Base-by-base conservation (phyloP, 1,140 invertebrate genomes). In the Euglossa dilemma region DNA sequence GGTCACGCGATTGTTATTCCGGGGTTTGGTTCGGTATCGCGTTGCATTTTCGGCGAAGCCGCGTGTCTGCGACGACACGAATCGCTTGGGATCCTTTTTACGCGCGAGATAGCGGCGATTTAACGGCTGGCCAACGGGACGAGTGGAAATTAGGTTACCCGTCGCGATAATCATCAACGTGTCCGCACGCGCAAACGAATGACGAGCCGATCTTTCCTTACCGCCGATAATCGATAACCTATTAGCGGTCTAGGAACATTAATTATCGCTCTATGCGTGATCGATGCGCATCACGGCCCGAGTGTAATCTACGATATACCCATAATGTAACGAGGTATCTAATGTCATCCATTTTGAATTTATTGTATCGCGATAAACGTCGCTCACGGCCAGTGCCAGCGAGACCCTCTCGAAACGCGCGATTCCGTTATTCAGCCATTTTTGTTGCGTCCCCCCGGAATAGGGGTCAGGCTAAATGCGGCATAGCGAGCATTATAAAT, bases 141-240 rank as follows among this genome's bases (percentile, higher is more conserved):
- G n/a, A 18, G 36, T 16, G 12, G 23, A 86, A 86, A 87, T 86
- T 63, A 63, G 72, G 47, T 83, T 61, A 56, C 80, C 16, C 63
- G 50, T 83, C 50, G 18, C 36, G 50, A 83, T 86, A 86, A 83
- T 87, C 67, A 86, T 64, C 69, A 77, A 45, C 71, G 28, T 66
- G 52, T 64, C 43, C 56, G 61, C 45, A 61, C 59, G 36, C 36
- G 59, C 61, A 76, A 87, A 87, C 63, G 74, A 84, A 76, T 67
- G 76, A n/a, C 47, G 64, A 43, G 28, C 5, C 25, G 28, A 59
- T 54, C 28, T 71, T 78, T 78, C 54, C 57, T 56, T 78, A 36
- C 25, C 23, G 11, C 63, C 47, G n/a, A 77, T 61, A 83, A 83
- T 77, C 74, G 28, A 83, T 78, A 83, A 83, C 56, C 67, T 63